Conservation (phyloP, 2,797 vertebrate genomes). For the Gymnothorax javanicus region DNA sequence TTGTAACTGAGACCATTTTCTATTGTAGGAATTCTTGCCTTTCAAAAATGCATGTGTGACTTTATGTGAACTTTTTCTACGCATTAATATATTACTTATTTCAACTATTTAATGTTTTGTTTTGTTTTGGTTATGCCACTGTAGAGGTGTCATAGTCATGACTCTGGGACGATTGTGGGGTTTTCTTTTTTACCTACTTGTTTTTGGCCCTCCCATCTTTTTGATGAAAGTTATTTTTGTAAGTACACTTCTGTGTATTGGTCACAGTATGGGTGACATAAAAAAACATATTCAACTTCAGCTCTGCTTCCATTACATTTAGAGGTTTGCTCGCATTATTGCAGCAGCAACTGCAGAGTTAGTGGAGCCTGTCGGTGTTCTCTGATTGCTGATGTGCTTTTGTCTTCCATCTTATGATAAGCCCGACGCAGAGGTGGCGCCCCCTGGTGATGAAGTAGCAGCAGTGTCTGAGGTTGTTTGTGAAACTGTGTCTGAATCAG, state of each 20-base stretch:
- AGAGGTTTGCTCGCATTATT: too few relatives aligned
- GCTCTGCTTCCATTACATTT: neutral
- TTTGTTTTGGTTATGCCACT: neutral
- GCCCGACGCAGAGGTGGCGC: neutral
- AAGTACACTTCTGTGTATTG: neutral
- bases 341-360: neutral
- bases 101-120: neutral
- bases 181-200: neutral
- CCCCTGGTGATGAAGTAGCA: neutral
- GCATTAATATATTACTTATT: neutral
- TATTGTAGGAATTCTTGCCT: neutral
- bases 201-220: neutral
- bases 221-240: neutral
- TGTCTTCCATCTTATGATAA: slow-evolving; percentile 19
- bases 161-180: neutral
- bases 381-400: neutral
- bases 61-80: neutral
- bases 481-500: neutral
- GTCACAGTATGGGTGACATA: neutral
- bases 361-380: neutral
- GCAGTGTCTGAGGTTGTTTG: neutral
- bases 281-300: neutral
- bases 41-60: neutral
- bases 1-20: neutral
- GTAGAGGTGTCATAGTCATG: neutral